These are phyloP conservation scores for Columba livia DNA, from an alignment of 2,113 vertebrate genomes.

Conservation along the genomic window DNA sequence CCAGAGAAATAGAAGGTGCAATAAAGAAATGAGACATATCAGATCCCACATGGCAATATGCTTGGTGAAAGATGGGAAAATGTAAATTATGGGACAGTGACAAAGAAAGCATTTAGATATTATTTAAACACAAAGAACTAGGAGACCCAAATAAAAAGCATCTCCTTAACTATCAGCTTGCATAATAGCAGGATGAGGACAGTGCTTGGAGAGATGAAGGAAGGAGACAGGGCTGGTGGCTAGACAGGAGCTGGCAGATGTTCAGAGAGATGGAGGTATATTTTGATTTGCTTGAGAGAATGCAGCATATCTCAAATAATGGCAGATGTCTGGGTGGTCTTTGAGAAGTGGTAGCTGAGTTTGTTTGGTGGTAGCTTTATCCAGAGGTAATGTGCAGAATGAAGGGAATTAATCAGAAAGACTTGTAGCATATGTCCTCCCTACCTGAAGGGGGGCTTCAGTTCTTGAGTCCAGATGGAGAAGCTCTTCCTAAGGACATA, in stretches of 20 bases:
- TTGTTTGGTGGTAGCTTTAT: background rate
- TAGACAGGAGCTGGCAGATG: background rate
- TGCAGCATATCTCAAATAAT: background rate
- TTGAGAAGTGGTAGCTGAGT: background rate
- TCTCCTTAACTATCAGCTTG: background rate
- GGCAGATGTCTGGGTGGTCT: background rate
- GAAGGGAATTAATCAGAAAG: background rate
- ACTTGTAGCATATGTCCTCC: background rate
- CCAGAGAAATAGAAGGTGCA: background rate
- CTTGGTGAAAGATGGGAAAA: background rate
- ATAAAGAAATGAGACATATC: background rate
- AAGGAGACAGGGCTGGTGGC: background rate
- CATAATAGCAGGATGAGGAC: background rate
- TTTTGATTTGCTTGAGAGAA: background rate
- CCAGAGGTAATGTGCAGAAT: background rate
- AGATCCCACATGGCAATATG: background rate
- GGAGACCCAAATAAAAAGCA: background rate
- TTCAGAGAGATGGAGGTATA: background rate
- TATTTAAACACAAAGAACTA: background rate
- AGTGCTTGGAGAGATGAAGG: background rate
- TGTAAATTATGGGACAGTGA: background rate
- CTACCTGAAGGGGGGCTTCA: background rate
- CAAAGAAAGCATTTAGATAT: background rate
- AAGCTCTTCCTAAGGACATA: background rate
- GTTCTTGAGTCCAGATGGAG: background rate